Evolutionary conservation across 2,113 vertebrate species (phyloP), one percentile per base, ranked within the genome.

Genomic region (Phainopepla nitens): DNA sequence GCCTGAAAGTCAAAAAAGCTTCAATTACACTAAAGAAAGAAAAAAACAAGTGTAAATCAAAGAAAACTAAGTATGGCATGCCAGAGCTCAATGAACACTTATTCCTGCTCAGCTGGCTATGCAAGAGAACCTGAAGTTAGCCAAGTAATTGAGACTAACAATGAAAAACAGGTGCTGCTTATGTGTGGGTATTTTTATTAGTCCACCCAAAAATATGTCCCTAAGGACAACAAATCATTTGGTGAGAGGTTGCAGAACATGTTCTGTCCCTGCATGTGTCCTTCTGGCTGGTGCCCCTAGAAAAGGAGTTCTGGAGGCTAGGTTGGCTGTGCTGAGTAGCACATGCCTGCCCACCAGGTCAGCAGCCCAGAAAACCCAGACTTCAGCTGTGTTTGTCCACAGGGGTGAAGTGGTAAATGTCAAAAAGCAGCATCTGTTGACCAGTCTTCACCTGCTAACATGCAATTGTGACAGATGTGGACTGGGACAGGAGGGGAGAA

Each of bases 241-340:
- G 42, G 7, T 25, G 15, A 69, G 16, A 87, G 17, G 11, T 12
- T 58, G 41, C 11, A 84, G 57, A 54, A 41, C 11, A 22, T 3
- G 3, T 28, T 57, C 25, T 31, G 31, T 25, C 25, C 23, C 19
- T 57, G 44, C 0, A 1, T 25, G 13, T 3, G 1, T 53, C 20
- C 25, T 61, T 31, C 28, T 44, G n/a, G 9, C 16, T 56, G 27
- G 19, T 15, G 4, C 28, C 22, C 53, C 36, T 45, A 22, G 15
- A 57, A 66, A 41, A 57, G 11, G 10, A 65, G 15, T 20, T 69
- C 25, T 61, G 36, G 33, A 89, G 45, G 31, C 7, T 9, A 25
- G 24, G 13, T 4, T 62, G 42, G 33, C 83, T 90, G 39, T 71
- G 31, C 53, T 51, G 42, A 76, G 19, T n/a, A 44, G 28, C 49